Evolutionary conservation across 2,797 vertebrate species (phyloP).

Genomic region (Sciaenops ocellatus): DNA sequence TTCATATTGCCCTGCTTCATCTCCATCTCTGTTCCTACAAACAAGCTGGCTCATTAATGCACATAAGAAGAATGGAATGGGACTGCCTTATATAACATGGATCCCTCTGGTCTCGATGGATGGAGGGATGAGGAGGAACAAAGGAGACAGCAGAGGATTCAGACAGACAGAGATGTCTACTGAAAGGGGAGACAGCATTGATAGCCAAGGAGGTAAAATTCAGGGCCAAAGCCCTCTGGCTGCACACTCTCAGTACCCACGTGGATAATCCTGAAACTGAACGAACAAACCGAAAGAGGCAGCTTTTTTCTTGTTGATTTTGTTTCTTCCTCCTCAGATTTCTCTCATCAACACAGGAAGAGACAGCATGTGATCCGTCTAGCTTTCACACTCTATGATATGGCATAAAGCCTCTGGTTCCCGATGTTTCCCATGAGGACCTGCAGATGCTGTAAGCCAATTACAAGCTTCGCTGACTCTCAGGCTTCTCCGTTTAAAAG

Average conservation of each 20-base stretch:
- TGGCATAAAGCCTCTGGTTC: constrained; percentile 1
- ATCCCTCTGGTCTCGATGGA: constrained; percentile 19
- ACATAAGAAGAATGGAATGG: constrained; percentile 28
- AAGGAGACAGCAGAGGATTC: not conserved
- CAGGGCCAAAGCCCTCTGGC: constrained; percentile 14
- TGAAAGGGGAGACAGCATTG: not conserved
- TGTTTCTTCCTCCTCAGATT: constrained; percentile 1
- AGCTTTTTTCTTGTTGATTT: not conserved
- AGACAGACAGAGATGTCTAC: not conserved
- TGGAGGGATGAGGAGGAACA: constrained; percentile 17
- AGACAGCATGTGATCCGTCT: constrained; percentile 7
- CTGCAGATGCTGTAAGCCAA: constrained; percentile 50
- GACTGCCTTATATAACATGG: constrained; percentile 43
- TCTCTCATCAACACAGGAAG: constrained; percentile 6
- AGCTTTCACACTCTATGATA: not conserved
- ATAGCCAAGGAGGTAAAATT: constrained; percentile 6
- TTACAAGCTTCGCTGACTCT: constrained; percentile 54
- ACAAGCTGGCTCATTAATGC: constrained; percentile 57
- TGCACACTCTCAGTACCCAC: constrained; percentile 8
- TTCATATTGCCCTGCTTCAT: not conserved
- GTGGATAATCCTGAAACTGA: not conserved
- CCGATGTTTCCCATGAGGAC: constrained; percentile 27
- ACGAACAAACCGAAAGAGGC: constrained; percentile 6
- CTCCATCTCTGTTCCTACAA: constrained; percentile 13
- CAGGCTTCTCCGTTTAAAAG: constrained; percentile 33